Evolutionary conservation across 2,113 vertebrate genomes (phyloP).

Genomic region (Eulacestoma nigropectus): DNA sequence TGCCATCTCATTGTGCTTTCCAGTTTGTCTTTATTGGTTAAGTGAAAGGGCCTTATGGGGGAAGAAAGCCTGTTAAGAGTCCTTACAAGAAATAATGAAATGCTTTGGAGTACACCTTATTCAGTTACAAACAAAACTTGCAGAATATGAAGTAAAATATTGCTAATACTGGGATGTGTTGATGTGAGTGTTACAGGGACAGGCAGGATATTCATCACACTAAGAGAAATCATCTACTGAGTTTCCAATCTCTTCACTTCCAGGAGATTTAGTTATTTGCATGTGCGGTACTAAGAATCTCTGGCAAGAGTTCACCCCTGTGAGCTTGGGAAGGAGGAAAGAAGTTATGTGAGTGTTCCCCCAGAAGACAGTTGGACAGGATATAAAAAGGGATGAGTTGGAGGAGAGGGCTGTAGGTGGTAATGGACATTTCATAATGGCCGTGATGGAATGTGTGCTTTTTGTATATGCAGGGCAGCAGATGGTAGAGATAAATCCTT

Average conservation of each 20-base stretch:
- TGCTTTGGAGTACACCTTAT: background rate
- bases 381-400: background rate
- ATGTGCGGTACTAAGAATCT: background rate
- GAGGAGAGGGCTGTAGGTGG: background rate
- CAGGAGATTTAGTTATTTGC: background rate
- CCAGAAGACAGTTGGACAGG: background rate
- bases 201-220: background rate
- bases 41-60: background rate
- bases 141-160: background rate
- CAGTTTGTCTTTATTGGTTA: background rate
- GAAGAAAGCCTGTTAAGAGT: background rate
- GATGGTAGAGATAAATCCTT: background rate
- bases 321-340: background rate
- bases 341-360: background rate
- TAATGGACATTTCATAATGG: background rate
- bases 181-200: background rate
- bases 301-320: background rate
- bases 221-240: background rate
- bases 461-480: background rate
- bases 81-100: background rate
- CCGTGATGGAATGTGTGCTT: background rate
- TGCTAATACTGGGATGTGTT: background rate
- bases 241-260: background rate
- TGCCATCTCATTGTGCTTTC: background rate
- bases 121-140: background rate